Percentiles rank a stretch among this genome's conserved stretches.
Evolutionary conservation across 1,140 invertebrate genomes (phyloP).

Genomic region (Bursaphelenchus mucronatus): DNA sequence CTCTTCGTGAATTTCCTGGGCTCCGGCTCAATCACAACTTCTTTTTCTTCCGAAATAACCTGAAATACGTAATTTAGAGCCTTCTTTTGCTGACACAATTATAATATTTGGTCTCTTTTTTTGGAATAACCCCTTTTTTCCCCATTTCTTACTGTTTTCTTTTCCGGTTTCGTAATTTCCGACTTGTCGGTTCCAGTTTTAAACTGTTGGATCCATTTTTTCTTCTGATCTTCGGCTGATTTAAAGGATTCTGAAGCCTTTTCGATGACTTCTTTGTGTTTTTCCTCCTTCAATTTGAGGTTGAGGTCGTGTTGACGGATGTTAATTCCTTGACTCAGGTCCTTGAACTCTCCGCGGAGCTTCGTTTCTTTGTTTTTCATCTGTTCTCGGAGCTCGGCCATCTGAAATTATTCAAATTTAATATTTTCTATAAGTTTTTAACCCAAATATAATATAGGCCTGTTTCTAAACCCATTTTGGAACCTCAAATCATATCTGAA

Average conservation of each 20-base stretch:
- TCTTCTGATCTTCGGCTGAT: neutral
- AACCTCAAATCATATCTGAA: conserved; percentile 20
- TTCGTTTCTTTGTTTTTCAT: conserved; percentile 34
- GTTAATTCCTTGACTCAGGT: conserved; percentile 44
- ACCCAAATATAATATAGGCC: conserved; percentile 3
- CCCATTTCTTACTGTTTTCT: conserved; percentile 15
- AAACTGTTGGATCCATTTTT: conserved; percentile 7
- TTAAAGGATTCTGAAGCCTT: conserved; percentile 14
- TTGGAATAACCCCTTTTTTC: conserved; percentile 12
- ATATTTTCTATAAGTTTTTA: conserved; percentile 26
- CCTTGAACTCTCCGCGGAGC: conserved; percentile 36
- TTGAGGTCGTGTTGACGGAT: conserved; percentile 35
- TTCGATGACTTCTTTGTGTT: conserved; percentile 28
- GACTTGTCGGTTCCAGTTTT: conserved; percentile 13
- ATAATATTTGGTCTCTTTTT: conserved; percentile 7
- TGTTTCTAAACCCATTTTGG: neutral
- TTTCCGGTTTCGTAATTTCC: conserved; percentile 7
- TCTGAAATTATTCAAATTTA: conserved; percentile 27
- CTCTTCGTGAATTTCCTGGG: too few species aligned
- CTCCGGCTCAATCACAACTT: too few species aligned
- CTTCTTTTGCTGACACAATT: neutral
- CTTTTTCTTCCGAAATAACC: too few species aligned
- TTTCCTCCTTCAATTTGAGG: conserved; percentile 28
- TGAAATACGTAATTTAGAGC: too few species aligned
- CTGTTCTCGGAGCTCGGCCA: conserved; percentile 49